phyloP scores from a whole-genome alignment of 2,888 invertebrate species.

The Parnassius glacialis region DNA sequence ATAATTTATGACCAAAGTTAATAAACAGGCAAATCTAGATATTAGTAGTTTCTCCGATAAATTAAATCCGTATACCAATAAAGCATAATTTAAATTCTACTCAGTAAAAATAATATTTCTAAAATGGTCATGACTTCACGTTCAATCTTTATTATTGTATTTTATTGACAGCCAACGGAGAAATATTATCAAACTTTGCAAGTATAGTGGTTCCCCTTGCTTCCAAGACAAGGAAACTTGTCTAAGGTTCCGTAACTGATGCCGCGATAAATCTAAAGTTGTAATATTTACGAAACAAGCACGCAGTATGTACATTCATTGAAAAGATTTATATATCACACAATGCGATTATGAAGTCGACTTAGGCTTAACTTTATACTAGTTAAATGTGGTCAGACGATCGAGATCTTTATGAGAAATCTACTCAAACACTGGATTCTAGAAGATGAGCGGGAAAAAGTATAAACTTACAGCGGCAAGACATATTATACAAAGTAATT shows the following conservation, averaged over 20 bases:
- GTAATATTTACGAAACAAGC: slow-evolving; percentile 3
- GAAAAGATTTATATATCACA: slow-evolving; percentile 15
- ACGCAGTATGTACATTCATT: neutral
- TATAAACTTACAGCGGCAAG: slow-evolving; percentile 8
- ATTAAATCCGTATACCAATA: too few species aligned
- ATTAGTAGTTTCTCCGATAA: too few species aligned
- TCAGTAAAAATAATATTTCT: too few species aligned
- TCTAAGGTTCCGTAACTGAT: slow-evolving; percentile 2
- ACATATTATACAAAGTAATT: neutral
- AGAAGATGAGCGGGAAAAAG: neutral
- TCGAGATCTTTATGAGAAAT: slow-evolving; percentile 22
- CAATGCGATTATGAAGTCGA: slow-evolving; percentile 14
- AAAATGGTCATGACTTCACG: too few species aligned
- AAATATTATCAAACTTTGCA: neutral
- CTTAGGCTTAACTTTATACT: slow-evolving; percentile 1
- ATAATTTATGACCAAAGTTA: too few species aligned
- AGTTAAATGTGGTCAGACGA: slow-evolving; percentile 11
- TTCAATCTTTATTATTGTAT: too few species aligned
- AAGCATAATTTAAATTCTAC: too few species aligned
- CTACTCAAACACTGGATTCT: slow-evolving; percentile 15
- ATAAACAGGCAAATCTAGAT: too few species aligned
- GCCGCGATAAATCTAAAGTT: neutral
- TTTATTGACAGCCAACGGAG: too few species aligned
- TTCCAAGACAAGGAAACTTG: slow-evolving; percentile 10
- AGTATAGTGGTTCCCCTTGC: slow-evolving; percentile 7